These are phyloP conservation scores for Melanotaenia trifasciata DNA, from an alignment of 2,797 vertebrate genomes.

Conservation along the genomic window DNA sequence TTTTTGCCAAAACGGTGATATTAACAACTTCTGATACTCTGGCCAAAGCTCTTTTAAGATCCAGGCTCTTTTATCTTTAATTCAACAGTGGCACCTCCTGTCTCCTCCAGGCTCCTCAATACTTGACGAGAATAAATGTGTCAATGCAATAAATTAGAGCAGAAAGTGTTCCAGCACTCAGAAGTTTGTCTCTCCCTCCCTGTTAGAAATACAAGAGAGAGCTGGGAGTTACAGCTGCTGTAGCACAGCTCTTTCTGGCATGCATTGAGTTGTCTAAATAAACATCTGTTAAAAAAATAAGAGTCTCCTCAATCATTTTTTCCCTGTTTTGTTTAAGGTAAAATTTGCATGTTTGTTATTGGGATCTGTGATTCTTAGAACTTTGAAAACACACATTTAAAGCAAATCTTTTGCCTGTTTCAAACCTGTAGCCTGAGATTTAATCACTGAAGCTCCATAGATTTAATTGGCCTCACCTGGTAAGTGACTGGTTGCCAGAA, in stretches of 20 bases:
- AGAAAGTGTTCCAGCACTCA: conserved; percentile 51
- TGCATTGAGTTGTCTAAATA: conserved; percentile 89
- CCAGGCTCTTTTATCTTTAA: conserved; percentile 72
- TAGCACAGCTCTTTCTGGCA: conserved; percentile 96
- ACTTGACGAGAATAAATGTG: conserved; percentile 76
- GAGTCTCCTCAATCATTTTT: conserved; percentile 8
- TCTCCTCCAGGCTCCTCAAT: conserved; percentile 38
- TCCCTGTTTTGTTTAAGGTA: conserved; percentile 40
- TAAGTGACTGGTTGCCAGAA: conserved; percentile 10
- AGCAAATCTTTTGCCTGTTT: neutral
- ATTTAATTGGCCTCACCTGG: conserved; percentile 6
- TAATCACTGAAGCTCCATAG: neutral
- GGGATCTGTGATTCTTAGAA: neutral
- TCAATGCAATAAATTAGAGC: conserved; percentile 80
- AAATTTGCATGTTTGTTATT: neutral
- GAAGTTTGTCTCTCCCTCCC: conserved; percentile 69
- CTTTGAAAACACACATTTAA: neutral
- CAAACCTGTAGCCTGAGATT: neutral
- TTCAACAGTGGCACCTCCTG: conserved; percentile 63
- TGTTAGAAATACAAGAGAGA: conserved; percentile 87
- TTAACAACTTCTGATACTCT: conserved; percentile 80
- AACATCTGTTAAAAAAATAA: conserved; percentile 80
- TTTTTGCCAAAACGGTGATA: conserved; percentile 86
- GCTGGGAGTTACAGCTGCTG: conserved; percentile 89
- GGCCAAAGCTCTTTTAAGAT: conserved; percentile 79